Evolutionary conservation across 2,113 vertebrate species (phyloP).

Genomic region (Malurus cyaneus): DNA sequence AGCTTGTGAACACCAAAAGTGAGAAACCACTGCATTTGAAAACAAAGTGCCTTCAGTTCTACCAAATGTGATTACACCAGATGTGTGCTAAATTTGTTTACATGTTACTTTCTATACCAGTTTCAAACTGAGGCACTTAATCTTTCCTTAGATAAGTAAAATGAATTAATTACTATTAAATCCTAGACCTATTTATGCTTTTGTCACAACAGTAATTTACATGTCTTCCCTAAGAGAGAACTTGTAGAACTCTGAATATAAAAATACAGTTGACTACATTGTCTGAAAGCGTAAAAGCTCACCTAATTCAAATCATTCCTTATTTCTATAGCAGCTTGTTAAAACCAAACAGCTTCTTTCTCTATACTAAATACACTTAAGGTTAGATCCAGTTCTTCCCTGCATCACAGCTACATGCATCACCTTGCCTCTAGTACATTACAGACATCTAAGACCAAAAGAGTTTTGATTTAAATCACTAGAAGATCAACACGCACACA

Average conservation of each 20-base stretch:
- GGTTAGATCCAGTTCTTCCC: not conserved
- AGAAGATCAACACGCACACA: not conserved
- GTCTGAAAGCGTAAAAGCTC: conserved; percentile 5
- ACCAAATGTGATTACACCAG: not conserved
- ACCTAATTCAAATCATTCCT: not conserved
- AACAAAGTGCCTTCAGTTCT: not conserved
- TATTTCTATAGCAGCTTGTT: not conserved
- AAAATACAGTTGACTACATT: conserved; percentile 14
- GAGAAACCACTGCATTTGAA: conserved; percentile 11
- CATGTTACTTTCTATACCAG: conserved; percentile 15
- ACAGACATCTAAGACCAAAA: not conserved
- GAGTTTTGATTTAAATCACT: not conserved
- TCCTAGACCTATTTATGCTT: conserved; percentile 19
- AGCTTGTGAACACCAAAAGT: not conserved
- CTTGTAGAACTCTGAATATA: not conserved
- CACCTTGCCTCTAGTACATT: not conserved
- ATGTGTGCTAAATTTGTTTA: conserved; percentile 26
- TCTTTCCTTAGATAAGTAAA: conserved; percentile 13
- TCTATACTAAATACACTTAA: not conserved
- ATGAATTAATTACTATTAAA: conserved; percentile 41
- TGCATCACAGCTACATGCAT: not conserved
- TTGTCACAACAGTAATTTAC: conserved; percentile 57
- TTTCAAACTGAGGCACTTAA: conserved; percentile 10
- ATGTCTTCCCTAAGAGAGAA: not conserved
- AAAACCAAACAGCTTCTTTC: not conserved